A percentile compares a stretch with the other conserved stretches of the same genome.
Evolutionary conservation across 2,113 vertebrate species (phyloP).

Genomic region (Apodemus sylvaticus): DNA sequence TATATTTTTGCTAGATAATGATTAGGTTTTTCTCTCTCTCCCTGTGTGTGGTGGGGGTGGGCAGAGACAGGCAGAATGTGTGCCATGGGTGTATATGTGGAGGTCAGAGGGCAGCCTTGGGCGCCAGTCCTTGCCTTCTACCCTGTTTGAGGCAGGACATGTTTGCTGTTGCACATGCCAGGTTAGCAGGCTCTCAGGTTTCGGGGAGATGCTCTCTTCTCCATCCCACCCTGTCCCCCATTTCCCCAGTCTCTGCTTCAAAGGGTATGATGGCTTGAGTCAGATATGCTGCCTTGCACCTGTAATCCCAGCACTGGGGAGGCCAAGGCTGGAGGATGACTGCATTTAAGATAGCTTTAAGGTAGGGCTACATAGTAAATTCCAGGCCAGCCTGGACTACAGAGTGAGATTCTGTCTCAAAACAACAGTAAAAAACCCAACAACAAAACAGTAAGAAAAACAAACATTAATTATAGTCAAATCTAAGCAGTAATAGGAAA

Average conservation of each 20-base stretch:
- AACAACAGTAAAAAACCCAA: background rate
- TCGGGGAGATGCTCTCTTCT: background rate
- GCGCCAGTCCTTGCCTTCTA: background rate
- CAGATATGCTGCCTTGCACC: background rate
- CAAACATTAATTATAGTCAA: background rate
- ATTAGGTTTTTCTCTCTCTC: background rate
- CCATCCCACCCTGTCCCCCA: too few relatives aligned
- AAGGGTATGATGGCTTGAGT: background rate
- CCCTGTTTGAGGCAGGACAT: background rate
- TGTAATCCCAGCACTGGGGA: background rate
- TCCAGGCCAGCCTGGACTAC: too few relatives aligned
- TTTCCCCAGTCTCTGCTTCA: background rate
- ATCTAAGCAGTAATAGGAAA: background rate
- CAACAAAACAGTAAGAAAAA: background rate
- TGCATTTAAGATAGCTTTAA: background rate
- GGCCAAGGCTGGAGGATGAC: background rate
- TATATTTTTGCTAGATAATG: slow-evolving; percentile 19
- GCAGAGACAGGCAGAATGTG: background rate
- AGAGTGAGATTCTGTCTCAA: background rate
- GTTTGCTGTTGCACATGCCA: too few relatives aligned
- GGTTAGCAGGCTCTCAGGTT: background rate
- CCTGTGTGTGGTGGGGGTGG: background rate
- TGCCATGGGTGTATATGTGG: background rate
- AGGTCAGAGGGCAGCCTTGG: background rate
- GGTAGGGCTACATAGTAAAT: background rate